Base-by-base conservation (phyloP, 1,140 invertebrate species). In the Globodera ellingtonae region DNA sequence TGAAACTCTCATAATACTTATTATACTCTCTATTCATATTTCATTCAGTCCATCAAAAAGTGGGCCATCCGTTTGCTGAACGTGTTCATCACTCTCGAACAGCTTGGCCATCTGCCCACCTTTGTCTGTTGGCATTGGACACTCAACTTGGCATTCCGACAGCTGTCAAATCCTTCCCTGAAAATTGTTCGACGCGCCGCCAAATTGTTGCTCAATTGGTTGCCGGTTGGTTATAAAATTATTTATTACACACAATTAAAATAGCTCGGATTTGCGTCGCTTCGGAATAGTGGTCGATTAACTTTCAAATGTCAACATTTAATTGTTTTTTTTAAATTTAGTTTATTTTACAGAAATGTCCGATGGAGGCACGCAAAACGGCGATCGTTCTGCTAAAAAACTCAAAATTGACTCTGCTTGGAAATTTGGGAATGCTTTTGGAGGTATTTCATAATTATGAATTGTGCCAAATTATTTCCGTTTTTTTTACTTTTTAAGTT, bases 341-440 rank as follows among this genome's bases (percentile, higher is more conserved):
- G 59, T 73, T 73, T n/a, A 21, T 74, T 77, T 67, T 70, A 67
- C 18, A 62, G 75, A 50, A 67, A 18, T 77, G 75, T 48, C 75
- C 75, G 24, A 1, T 7, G 18, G 59, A 77, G 50, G 44, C 24
- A 13, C 75, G 62, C 7, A 69, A 21, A 50, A 62, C 52, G 47
- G 21, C 65, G 18, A 6, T 65, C 8, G 9, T 62, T 62, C 48
- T 67, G 69, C 18, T 77, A 35, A 69, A 5, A 9, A 24, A 15
- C 10, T 15, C 62, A 6, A 77, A 77, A 3, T 47, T 77, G n/a
- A 46, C 24, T 24, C 15, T 50, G 48, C 75, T 77, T 62, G 75
- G 75, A 15, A 62, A 77, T 69, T 18, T 69, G 44, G 75, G 75
- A 13, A 62, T 3, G 13, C 62, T 77, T 62, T 77, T 77, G 62